Evolutionary conservation across 2,888 invertebrate genomes (phyloP).

Genomic region (Philonicus albiceps): DNA sequence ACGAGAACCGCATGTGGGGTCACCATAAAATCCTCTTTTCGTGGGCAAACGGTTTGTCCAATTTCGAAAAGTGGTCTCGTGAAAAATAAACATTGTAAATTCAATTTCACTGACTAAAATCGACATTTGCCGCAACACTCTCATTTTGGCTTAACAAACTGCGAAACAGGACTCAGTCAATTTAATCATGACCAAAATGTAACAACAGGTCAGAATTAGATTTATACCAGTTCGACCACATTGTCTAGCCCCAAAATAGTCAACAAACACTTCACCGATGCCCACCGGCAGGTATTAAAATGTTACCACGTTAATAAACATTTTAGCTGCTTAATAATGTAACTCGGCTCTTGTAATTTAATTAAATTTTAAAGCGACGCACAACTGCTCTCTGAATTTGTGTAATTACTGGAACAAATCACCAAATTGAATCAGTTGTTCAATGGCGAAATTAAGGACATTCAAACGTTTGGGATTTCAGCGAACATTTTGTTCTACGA

Average conservation of each 20-base stretch:
- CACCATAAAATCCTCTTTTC: not conserved
- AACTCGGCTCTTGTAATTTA: slow-evolving; percentile 11
- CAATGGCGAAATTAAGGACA: slow-evolving; percentile 2
- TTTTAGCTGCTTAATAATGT: not conserved
- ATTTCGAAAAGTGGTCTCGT: slow-evolving; percentile 20
- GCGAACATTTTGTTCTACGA: not conserved
- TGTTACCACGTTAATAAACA: slow-evolving; percentile 17
- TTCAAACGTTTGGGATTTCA: not conserved
- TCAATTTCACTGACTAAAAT: slow-evolving; percentile 23
- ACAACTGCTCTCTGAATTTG: not conserved
- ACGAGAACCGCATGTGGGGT: not conserved
- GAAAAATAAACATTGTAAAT: slow-evolving; percentile 34
- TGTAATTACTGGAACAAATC: not conserved
- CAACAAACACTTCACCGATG: not conserved
- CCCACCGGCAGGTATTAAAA: not conserved
- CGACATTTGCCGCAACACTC: slow-evolving; percentile 13
- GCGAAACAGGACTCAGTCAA: slow-evolving; percentile 16
- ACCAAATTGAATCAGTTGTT: slow-evolving; percentile 6
- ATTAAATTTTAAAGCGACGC: slow-evolving; percentile 14
- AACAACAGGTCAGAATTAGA: slow-evolving; percentile 23
- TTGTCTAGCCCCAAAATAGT: slow-evolving; percentile 17
- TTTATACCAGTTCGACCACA: slow-evolving; percentile 27
- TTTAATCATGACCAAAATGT: slow-evolving; percentile 27
- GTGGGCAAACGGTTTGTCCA: not conserved
- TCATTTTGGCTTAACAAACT: slow-evolving; percentile 16